phyloP scores from a whole-genome alignment of 1,140 invertebrate genomes.

The Teleogryllus occipitalis region DNA sequence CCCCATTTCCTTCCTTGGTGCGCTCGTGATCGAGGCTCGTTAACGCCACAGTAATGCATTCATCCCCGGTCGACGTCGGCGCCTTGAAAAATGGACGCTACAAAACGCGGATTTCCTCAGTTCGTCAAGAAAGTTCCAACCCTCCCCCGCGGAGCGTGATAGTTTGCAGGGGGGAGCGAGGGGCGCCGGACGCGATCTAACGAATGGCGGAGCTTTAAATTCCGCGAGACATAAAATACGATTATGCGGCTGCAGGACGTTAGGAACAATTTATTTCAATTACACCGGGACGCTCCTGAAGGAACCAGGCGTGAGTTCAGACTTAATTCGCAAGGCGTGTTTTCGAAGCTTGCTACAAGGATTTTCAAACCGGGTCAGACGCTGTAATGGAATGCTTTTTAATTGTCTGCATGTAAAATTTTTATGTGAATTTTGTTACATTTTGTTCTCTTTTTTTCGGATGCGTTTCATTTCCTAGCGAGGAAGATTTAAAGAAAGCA shows the following conservation, averaged over 20 bases:
- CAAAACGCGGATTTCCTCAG: background rate
- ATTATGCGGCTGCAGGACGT: background rate
- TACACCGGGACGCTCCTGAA: background rate
- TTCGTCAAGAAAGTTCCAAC: background rate
- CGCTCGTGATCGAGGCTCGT: background rate
- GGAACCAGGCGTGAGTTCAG: background rate
- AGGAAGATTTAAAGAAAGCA: too few relatives aligned
- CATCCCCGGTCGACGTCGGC: background rate
- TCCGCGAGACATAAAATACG: background rate
- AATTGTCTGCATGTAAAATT: background rate
- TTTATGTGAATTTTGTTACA: too few relatives aligned
- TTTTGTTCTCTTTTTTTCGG: too few relatives aligned
- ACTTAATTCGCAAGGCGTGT: background rate
- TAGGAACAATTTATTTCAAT: slow-evolving; percentile 6
- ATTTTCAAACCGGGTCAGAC: background rate
- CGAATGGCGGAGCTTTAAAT: background rate
- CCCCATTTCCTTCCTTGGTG: background rate
- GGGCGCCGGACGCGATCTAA: background rate
- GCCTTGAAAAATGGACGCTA: background rate
- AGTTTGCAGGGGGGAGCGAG: background rate
- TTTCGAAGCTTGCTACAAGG: background rate
- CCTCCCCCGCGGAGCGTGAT: background rate
- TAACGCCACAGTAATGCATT: background rate
- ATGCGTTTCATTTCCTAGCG: too few relatives aligned
- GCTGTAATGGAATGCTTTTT: background rate